Percentiles rank a stretch among this genome's conserved stretches.
Evolutionary conservation across 53 echinoderm and acorn worm species (phyloP).

Genomic region (Mesocentrotus franciscanus): DNA sequence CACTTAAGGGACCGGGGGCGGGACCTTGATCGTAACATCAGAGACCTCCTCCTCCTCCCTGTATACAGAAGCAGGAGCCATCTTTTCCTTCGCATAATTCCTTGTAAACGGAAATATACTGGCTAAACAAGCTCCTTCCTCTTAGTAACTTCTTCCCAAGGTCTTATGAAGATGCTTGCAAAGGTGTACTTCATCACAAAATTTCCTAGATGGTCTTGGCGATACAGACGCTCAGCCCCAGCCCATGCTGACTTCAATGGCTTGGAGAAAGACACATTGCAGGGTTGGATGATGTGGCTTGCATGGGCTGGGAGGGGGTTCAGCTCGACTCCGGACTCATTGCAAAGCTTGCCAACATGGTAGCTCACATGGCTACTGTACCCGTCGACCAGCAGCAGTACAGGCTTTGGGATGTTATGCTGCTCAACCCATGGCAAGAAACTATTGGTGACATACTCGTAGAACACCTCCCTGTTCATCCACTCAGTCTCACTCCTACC

Average conservation of each 20-base stretch:
- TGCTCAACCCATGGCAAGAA: slow-evolving; percentile 27
- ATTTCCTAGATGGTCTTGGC: not conserved
- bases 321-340: not conserved
- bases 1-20: not conserved
- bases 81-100: not conserved
- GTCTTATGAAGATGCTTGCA: not conserved
- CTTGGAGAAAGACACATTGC: not conserved
- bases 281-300: not conserved
- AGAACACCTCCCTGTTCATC: slow-evolving; percentile 73
- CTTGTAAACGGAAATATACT: not conserved
- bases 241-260: not conserved
- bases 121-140: not conserved
- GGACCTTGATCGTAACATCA: not conserved
- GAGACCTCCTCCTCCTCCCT: not conserved
- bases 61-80: no score
- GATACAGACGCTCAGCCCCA: not conserved
- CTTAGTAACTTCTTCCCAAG: not conserved
- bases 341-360: slow-evolving; percentile 1
- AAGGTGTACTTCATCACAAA: not conserved
- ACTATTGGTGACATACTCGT: slow-evolving; percentile 68
- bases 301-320: not conserved
- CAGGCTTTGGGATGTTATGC: slow-evolving; percentile 1
- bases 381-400: not conserved
- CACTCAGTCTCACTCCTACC: slow-evolving; percentile 69
- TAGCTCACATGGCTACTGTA: not conserved